Evolutionary conservation across 2,113 vertebrate genomes (phyloP).

Genomic region (Steatornis caripensis): DNA sequence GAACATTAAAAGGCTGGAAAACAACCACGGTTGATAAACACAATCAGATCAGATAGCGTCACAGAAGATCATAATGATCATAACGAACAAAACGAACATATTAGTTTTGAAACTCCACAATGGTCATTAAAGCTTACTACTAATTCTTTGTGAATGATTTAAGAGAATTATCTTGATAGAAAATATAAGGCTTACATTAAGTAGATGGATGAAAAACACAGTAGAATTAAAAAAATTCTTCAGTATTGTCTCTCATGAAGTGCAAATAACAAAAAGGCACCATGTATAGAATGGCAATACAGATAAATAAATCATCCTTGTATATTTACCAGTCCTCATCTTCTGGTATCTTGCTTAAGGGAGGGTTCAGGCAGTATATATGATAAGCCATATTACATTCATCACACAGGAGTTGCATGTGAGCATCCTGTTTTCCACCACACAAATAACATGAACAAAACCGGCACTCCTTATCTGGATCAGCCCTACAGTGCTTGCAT

Average conservation of each 20-base stretch:
- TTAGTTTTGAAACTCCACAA: neutral
- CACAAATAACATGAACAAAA: constrained; percentile 96
- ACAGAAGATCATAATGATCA: neutral
- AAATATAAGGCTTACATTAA: neutral
- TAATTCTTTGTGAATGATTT: neutral
- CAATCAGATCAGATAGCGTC: neutral
- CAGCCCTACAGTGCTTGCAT: constrained; percentile 95
- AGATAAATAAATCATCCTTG: constrained; percentile 29
- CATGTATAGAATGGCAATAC: neutral
- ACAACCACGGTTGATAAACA: neutral
- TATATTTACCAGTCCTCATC: constrained; percentile 95
- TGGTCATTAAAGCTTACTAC: neutral
- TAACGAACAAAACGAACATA: neutral
- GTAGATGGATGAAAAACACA: neutral
- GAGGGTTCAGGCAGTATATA: constrained; percentile 96
- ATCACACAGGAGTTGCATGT: constrained; percentile 96
- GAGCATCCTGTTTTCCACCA: constrained; percentile 95
- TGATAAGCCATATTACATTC: constrained; percentile 99
- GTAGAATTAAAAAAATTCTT: neutral
- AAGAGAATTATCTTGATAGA: neutral
- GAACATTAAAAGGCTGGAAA: neutral
- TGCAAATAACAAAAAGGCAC: neutral
- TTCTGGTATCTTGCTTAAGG: constrained; percentile 92
- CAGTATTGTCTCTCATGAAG: neutral
- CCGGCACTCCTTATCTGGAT: constrained; percentile 90